Percentiles rank a stretch among this genome's conserved stretches.
phyloP scores from a whole-genome alignment of 2,113 vertebrate genomes.

The Bos javanicus region DNA sequence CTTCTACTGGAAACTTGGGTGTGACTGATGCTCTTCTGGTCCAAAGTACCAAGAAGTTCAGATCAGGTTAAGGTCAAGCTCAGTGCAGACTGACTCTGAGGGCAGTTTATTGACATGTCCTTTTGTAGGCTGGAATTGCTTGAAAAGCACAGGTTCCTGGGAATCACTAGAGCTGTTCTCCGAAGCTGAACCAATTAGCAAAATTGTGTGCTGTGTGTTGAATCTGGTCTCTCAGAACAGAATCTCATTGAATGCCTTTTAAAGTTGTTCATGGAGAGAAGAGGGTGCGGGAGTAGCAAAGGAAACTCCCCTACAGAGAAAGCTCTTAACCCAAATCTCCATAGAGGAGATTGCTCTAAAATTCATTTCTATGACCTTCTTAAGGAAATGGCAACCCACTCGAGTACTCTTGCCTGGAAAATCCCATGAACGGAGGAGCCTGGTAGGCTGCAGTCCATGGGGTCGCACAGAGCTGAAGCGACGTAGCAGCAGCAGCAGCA shows the following conservation, averaged over 20 bases:
- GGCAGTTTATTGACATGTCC: background rate
- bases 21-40: background rate
- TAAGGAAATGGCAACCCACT: background rate
- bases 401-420: no score
- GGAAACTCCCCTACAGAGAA: background rate
- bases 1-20: background rate
- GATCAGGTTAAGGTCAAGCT: background rate
- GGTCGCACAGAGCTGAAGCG: no score
- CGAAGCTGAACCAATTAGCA: background rate
- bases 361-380: background rate
- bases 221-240: background rate
- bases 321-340: background rate
- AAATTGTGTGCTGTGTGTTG: background rate
- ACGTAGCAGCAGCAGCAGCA: no score
- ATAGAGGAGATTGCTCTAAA: background rate
- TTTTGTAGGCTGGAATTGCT: background rate
- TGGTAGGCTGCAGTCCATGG: no score
- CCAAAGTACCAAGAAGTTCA: conserved; percentile 22
- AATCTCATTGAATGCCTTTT: background rate
- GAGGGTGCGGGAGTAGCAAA: background rate
- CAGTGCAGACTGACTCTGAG: background rate
- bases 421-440: no score
- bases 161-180: background rate
- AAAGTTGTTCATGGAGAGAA: background rate
- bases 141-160: background rate